Evolutionary conservation across 2,113 vertebrate species (phyloP), one percentile per base, ranked within the genome.

Genomic region (Motacilla alba): DNA sequence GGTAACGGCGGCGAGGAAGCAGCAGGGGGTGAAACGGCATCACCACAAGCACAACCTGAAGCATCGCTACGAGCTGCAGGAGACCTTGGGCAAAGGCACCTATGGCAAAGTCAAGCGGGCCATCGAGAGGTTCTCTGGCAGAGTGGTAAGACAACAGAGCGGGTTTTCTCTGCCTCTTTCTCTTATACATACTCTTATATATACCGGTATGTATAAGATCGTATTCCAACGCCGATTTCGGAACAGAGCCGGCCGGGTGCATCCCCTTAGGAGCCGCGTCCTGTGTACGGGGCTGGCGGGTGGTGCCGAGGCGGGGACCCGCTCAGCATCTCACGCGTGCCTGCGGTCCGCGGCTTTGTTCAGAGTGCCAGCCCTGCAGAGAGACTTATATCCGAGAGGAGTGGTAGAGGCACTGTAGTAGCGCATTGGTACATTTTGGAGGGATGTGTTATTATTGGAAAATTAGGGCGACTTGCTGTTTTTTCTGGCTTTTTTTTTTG

Each of bases 1-100:
- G 88, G 82, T 90, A 94, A 56, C 91, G 68, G 92, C 92, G 14
- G 89, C 70, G 87, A 96, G 79, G 93, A 97, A 98, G 95, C 98
- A 98, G 83, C 98, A 98, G 47, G 98, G 98, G 31, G 99, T 99
- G 97, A 99, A 99, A 98, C 98, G 99, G 84, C 99, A 99, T 96
- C 99, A 99, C 92, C 99, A 99, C 98, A 99, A 99, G 91, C 99
- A 99, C 97, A 99, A 99, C 98, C 98, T 99, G 96, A 99, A 99
- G 91, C 99, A 99, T 96, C 99, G 99, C 96, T 99, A 99, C 84
- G 99, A 99, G 98, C 98, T 99, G 96, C 99, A 99, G 97, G 99
- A 99, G 98, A 99, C 99, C 56, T 98, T 99, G 97, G 99, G 99
- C 69, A 98, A 98, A 97, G 99, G 99, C 94, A 99, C 99, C 75